These are phyloP conservation scores for Chionoecetes opilio DNA, from an alignment of 1,140 invertebrate species.

Conservation along the genomic window DNA sequence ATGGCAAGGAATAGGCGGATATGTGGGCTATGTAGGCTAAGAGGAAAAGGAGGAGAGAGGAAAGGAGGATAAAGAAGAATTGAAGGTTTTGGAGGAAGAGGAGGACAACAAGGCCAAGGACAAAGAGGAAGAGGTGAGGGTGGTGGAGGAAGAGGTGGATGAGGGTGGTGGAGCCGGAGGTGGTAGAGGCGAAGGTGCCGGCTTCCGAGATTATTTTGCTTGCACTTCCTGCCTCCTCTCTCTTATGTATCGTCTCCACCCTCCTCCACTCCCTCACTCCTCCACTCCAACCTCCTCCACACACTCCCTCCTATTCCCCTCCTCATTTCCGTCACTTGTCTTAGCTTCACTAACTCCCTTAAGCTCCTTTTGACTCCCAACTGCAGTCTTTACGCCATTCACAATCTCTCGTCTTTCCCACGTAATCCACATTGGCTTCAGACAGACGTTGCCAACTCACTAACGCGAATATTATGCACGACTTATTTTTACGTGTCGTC, in stretches of 20 bases:
- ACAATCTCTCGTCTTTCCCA: neutral
- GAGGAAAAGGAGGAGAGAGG: too few relatives aligned
- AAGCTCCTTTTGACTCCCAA: neutral
- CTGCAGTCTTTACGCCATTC: neutral
- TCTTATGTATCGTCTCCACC: neutral
- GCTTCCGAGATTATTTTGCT: slow-evolving; percentile 17
- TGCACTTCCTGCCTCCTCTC: neutral
- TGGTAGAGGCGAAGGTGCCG: neutral
- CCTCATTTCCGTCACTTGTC: neutral
- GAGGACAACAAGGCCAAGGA: too few relatives aligned
- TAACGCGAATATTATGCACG: neutral
- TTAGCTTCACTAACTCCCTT: neutral
- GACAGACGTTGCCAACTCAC: neutral
- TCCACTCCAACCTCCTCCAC: neutral
- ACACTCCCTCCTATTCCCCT: neutral
- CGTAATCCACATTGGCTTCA: neutral
- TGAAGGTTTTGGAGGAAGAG: too few relatives aligned
- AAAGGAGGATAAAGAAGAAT: neutral
- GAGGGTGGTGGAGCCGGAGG: neutral
- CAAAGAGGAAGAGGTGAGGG: too few relatives aligned
- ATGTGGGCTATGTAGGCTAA: too few relatives aligned
- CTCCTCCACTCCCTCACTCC: neutral
- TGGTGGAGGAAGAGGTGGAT: neutral
- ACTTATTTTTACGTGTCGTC: neutral
- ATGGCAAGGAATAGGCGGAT: neutral